Evolutionary conservation across 1,140 invertebrate genomes (phyloP).

Genomic region (Drosophila watanabei): DNA sequence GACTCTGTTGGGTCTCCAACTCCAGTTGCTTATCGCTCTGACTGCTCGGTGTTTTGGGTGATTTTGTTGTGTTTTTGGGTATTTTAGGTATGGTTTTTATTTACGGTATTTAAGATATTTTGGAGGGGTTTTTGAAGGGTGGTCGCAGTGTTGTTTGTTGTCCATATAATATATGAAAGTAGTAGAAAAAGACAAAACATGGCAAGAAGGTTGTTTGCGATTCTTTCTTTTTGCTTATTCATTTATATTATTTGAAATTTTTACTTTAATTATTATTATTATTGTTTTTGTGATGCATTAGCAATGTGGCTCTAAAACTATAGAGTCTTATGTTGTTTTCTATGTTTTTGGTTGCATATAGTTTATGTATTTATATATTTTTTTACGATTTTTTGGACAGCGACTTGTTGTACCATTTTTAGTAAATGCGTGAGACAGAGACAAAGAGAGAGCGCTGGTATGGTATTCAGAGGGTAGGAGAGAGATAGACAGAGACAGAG

Average conservation of each 20-base stretch:
- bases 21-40: slow-evolving; percentile 68
- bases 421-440: slow-evolving; percentile 71
- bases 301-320: slow-evolving; percentile 66
- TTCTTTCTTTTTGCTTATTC: slow-evolving; percentile 28
- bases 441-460: slow-evolving; percentile 37
- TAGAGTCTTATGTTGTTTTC: slow-evolving; percentile 31
- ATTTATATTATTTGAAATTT: slow-evolving; percentile 16
- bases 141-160: slow-evolving; percentile 41
- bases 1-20: slow-evolving; percentile 42
- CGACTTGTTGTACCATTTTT: slow-evolving; percentile 72
- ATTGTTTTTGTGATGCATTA: slow-evolving; percentile 69
- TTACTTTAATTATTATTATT: slow-evolving; percentile 2
- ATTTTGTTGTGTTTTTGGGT: slow-evolving; percentile 5
- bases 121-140: slow-evolving; percentile 22
- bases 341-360: slow-evolving; percentile 34
- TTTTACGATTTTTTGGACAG: slow-evolving; percentile 61
- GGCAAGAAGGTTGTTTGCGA: slow-evolving; percentile 44
- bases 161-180: slow-evolving; percentile 70
- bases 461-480: slow-evolving; percentile 41
- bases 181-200: slow-evolving; percentile 57
- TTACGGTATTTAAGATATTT: slow-evolving; percentile 13
- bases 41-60: slow-evolving; percentile 7
- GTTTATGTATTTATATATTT: slow-evolving; percentile 18
- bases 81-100: slow-evolving; percentile 1
- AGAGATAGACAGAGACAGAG: slow-evolving; percentile 33